Percentiles rank a stretch among this genome's conserved stretches.
phyloP scores from a whole-genome alignment of 2,888 invertebrate genomes.

The Agrotis clavis region DNA sequence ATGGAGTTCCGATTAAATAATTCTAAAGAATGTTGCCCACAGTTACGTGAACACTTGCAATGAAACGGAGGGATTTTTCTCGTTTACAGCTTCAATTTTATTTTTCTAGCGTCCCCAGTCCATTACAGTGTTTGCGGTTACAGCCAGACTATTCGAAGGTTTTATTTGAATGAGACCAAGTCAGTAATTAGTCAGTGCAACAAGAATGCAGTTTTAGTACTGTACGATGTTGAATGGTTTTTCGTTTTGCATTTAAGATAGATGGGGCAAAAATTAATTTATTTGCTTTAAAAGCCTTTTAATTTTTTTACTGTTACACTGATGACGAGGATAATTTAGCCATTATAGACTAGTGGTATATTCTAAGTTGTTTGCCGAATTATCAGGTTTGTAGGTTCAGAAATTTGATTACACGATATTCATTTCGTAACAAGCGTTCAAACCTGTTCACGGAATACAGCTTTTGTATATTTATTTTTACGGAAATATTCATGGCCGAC shows the following conservation, averaged over 20 bases:
- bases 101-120: slow-evolving; percentile 46
- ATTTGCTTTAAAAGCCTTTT: slow-evolving; percentile 10
- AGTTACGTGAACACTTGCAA: slow-evolving; percentile 41
- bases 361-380: slow-evolving; percentile 43
- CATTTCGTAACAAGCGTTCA: slow-evolving; percentile 78
- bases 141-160: slow-evolving; percentile 50
- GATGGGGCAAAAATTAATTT: slow-evolving; percentile 5
- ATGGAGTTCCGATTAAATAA: slow-evolving; percentile 43
- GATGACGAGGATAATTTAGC: slow-evolving; percentile 12
- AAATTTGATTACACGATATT: slow-evolving; percentile 80
- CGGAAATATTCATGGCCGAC: slow-evolving; percentile 63
- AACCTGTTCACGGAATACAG: slow-evolving; percentile 61
- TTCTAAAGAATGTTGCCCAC: slow-evolving; percentile 36
- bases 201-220: slow-evolving; percentile 43
- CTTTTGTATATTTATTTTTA: slow-evolving; percentile 60
- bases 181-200: slow-evolving; percentile 54
- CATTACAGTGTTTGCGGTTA: slow-evolving; percentile 57
- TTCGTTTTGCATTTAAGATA: slow-evolving; percentile 22
- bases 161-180: slow-evolving; percentile 59
- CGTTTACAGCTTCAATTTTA: slow-evolving; percentile 47
- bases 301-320: neutral
- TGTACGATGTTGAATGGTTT: slow-evolving; percentile 18
- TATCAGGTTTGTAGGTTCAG: slow-evolving; percentile 56
- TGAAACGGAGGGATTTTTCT: slow-evolving; percentile 43
- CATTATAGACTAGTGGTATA: slow-evolving; percentile 21